These are phyloP conservation scores for Thymelicus lineola DNA, from an alignment of 2,888 invertebrate genomes.

Conservation along the genomic window DNA sequence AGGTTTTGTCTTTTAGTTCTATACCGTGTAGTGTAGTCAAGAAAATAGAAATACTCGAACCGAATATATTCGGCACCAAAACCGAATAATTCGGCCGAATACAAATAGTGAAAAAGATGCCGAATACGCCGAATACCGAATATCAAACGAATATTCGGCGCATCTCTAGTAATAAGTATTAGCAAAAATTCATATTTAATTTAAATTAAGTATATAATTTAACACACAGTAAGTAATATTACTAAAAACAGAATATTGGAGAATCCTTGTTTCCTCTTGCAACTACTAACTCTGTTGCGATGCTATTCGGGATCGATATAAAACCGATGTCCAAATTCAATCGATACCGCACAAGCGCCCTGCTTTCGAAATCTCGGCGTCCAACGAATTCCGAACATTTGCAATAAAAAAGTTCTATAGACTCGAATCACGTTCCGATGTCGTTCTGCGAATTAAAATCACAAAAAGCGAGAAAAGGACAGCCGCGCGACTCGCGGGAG, in stretches of 20 bases:
- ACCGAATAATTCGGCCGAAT: no score
- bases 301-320: conserved; percentile 32
- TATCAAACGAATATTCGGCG: no score
- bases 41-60: no score
- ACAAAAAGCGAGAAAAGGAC: conserved; percentile 80
- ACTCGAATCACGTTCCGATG: conserved; percentile 82
- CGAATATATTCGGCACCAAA: no score
- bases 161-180: no score
- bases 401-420: conserved; percentile 77
- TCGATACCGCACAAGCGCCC: conserved; percentile 60
- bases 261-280: conserved; percentile 7
- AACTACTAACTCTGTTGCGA: conserved; percentile 21
- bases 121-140: no score
- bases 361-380: conserved; percentile 66
- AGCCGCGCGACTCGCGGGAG: conserved; percentile 59
- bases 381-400: conserved; percentile 73
- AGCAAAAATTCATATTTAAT: no score
- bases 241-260: conserved; percentile 3
- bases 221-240: not conserved
- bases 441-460: conserved; percentile 84
- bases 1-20: no score
- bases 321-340: conserved; percentile 57
- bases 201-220: no score
- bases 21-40: no score
- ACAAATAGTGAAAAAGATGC: no score